A percentile compares a stretch with the other conserved stretches of the same genome.
These are phyloP conservation scores for Syrrhaptes paradoxus DNA, from an alignment of 2,113 vertebrate species.

Conservation along the genomic window DNA sequence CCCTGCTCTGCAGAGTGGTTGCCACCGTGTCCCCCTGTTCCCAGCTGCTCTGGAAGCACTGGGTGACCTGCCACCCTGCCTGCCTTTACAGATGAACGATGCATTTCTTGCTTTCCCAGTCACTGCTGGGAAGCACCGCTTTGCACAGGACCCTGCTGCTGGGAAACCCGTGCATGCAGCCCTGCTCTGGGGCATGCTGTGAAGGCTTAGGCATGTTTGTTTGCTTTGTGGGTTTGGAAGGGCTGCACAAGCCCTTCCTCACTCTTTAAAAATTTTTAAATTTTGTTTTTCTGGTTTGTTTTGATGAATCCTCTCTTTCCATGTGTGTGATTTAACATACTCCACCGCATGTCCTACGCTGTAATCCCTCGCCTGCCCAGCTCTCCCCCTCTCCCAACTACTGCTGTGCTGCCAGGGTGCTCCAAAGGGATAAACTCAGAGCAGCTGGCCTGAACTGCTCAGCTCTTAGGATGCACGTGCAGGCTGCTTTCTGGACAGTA, in stretches of 20 bases:
- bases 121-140: background rate
- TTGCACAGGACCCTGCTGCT: background rate
- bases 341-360: background rate
- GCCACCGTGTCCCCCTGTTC: background rate
- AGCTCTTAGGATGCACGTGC: background rate
- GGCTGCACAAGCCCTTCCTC: background rate
- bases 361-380: background rate
- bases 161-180: background rate
- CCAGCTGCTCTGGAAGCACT: background rate
- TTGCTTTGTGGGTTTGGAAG: background rate
- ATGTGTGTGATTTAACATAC: background rate
- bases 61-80: background rate
- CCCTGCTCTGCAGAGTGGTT: rapidly evolving
- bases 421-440: background rate
- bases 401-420: background rate
- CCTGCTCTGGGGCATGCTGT: background rate
- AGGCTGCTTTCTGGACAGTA: background rate
- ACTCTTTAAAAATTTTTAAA: too few species aligned
- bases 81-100: background rate
- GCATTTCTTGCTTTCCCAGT: background rate
- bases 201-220: background rate
- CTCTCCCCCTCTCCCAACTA: background rate
- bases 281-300: too few species aligned
- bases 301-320: background rate
- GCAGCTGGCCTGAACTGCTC: background rate